Conservation (phyloP, 2,888 invertebrate species). For the Noctua janthe region DNA sequence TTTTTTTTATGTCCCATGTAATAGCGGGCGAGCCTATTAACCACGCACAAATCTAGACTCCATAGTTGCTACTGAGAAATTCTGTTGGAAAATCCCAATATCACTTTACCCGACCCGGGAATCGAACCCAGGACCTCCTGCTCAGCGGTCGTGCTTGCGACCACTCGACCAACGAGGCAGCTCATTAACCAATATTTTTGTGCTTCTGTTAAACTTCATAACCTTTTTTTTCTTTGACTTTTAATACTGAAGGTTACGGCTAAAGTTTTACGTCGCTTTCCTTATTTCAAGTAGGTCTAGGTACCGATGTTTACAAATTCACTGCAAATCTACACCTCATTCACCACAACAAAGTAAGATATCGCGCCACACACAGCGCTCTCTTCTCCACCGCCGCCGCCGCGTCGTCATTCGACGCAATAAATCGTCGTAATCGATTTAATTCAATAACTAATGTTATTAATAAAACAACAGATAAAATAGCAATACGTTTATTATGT, state of each 20-base stretch:
- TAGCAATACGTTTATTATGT: conserved; percentile 70
- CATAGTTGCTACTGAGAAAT: too few species aligned
- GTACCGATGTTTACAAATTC: neutral
- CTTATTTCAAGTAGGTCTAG: neutral
- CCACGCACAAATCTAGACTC: too few species aligned
- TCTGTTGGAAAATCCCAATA: too few species aligned
- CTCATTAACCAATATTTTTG: neutral
- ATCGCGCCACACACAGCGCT: conserved; percentile 35
- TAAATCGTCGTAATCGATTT: conserved; percentile 60
- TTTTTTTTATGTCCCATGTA: too few species aligned
- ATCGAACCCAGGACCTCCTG: too few species aligned
- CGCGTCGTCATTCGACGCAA: conserved; percentile 48
- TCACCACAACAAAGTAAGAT: neutral
- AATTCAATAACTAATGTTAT: conserved; percentile 65
- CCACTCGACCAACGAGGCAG: too few species aligned
- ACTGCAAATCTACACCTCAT: neutral
- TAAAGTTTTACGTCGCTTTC: too few species aligned
- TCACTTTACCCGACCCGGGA: too few species aligned
- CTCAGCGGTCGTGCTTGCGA: too few species aligned
- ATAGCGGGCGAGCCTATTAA: too few species aligned
- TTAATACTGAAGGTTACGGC: neutral
- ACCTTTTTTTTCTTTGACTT: neutral
- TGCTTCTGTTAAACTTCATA: neutral
- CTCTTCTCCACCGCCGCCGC: conserved; percentile 34
- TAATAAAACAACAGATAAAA: conserved; percentile 73